Percentiles rank a stretch among this genome's conserved stretches.
Conservation (phyloP, 1,140 invertebrate genomes). For the Stegodyphus mimosarum region DNA sequence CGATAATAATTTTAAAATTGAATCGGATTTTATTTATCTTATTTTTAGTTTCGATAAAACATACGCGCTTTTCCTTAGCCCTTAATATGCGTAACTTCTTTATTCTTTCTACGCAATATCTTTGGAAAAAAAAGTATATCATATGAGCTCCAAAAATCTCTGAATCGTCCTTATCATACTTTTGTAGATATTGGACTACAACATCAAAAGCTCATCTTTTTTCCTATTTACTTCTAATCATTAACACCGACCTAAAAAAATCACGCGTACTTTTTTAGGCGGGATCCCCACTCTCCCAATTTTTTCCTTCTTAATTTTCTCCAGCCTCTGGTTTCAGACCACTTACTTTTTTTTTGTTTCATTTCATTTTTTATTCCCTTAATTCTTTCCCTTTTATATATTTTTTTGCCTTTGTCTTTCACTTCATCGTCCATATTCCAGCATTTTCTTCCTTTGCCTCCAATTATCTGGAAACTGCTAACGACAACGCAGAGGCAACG, state of each 20-base stretch:
- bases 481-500: conserved; percentile 22
- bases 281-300: conserved; percentile 1
- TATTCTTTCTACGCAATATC: no score
- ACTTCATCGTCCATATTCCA: background rate
- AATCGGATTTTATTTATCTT: no score
- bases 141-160: no score
- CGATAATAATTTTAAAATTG: no score
- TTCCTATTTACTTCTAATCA: no score
- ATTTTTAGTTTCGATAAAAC: no score
- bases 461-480: conserved; percentile 55
- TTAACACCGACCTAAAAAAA: conserved; percentile 22
- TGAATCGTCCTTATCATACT: no score
- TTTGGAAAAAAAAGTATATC: no score
- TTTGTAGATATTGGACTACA: no score
- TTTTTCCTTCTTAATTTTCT: conserved; percentile 27
- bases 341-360: conserved; percentile 19
- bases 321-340: conserved; percentile 38
- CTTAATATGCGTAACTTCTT: no score
- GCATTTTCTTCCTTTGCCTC: conserved; percentile 20
- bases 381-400: conserved; percentile 39
- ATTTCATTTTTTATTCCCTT: conserved; percentile 31
- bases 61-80: no score
- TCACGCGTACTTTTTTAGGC: background rate
- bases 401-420: conserved; percentile 25
- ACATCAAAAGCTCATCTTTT: no score